Conservation (phyloP, 2,113 vertebrate species). For the Terrapene triunguis region DNA sequence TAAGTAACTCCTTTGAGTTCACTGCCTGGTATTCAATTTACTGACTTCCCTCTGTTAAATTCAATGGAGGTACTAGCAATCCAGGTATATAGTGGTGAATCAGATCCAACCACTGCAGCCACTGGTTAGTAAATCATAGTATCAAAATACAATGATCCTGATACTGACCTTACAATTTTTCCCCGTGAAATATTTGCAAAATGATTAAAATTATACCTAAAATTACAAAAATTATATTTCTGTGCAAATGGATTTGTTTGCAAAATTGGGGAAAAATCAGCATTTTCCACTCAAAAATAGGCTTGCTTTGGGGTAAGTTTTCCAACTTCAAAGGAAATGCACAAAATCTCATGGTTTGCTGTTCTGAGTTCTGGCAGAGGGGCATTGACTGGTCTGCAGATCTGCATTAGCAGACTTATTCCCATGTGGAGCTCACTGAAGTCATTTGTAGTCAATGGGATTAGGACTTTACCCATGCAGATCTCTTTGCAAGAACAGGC, state of each 20-base stretch:
- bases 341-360: not conserved
- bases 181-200: not conserved
- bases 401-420: not conserved
- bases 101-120: not conserved
- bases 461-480: conserved; percentile 4
- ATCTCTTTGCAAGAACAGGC: conserved; percentile 7
- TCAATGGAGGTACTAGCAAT: not conserved
- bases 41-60: not conserved
- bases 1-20: not conserved
- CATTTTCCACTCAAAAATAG: not conserved
- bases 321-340: not conserved
- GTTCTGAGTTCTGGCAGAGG: not conserved
- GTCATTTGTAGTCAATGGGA: not conserved
- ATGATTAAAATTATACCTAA: not conserved
- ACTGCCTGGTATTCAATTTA: not conserved
- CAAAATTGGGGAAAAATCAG: not conserved
- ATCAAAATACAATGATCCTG: not conserved
- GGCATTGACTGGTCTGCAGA: not conserved
- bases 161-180: not conserved
- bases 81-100: not conserved
- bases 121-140: not conserved
- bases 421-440: not conserved
- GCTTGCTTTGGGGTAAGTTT: not conserved
- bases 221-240: not conserved
- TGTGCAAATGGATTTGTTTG: not conserved